A percentile compares a stretch with the other conserved stretches of the same genome.
Conservation (phyloP, 2,888 invertebrate genomes). For the Eremobia ochroleuca region DNA sequence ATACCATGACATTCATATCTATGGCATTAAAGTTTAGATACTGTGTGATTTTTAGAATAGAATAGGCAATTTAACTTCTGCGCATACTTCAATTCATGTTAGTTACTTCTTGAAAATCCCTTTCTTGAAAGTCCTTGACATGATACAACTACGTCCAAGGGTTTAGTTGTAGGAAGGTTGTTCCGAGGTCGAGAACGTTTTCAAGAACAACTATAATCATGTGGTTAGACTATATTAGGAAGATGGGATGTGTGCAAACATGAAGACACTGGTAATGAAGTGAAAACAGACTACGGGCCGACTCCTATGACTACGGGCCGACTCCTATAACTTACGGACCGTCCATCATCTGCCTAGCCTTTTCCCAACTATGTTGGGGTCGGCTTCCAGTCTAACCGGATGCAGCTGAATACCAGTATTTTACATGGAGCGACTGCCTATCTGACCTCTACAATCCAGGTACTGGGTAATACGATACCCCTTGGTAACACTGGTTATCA, state of each 20-base stretch:
- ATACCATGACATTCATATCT: too few species aligned
- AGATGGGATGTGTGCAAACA: not conserved
- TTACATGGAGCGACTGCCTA: too few species aligned
- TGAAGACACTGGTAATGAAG: not conserved
- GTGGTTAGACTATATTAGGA: not conserved
- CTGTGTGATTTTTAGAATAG: conserved; percentile 18
- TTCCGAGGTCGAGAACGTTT: not conserved
- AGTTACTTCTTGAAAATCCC: not conserved
- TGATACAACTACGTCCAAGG: not conserved
- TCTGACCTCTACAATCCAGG: too few species aligned
- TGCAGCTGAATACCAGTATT: too few species aligned
- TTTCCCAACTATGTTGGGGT: too few species aligned
- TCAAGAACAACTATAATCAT: not conserved
- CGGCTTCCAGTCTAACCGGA: too few species aligned
- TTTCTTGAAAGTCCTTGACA: not conserved
- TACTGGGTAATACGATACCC: too few species aligned
- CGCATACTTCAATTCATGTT: not conserved
- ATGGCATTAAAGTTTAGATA: not conserved
- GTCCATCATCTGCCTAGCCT: too few species aligned
- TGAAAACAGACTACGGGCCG: not conserved
- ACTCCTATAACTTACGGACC: too few species aligned
- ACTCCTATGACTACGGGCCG: too few species aligned
- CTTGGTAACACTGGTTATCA: too few species aligned
- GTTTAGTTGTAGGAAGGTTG: not conserved
- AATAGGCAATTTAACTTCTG: conserved; percentile 9